A percentile compares a stretch with the other conserved stretches of the same genome.
These are phyloP conservation scores for Premnoplex brunnescens DNA, from an alignment of 2,797 vertebrate genomes.

Conservation along the genomic window DNA sequence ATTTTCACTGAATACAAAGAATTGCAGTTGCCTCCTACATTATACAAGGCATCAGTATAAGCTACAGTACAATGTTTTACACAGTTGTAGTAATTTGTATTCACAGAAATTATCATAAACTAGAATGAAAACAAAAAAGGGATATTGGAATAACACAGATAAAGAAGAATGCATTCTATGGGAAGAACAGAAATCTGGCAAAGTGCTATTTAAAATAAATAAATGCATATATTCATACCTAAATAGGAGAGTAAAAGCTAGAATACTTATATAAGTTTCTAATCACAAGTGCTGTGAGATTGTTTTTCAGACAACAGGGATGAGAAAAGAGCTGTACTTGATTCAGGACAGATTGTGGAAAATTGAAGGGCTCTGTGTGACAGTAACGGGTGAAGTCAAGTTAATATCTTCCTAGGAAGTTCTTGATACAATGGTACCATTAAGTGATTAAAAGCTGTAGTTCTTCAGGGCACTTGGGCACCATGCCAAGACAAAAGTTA, in stretches of 20 bases:
- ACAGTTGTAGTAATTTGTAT: background rate
- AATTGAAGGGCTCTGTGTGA: background rate
- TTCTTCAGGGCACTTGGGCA: background rate
- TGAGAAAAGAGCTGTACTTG: background rate
- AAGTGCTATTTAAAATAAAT: background rate
- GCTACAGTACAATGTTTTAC: background rate
- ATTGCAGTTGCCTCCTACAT: background rate
- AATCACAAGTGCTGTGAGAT: background rate
- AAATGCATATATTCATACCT: background rate
- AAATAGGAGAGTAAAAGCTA: background rate
- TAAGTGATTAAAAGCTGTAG: background rate
- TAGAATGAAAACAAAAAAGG: background rate
- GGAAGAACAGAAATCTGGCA: background rate
- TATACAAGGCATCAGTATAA: background rate
- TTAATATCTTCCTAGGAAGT: background rate
- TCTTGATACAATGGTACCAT: background rate
- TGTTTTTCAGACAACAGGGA: background rate
- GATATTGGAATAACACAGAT: background rate
- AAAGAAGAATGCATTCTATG: background rate
- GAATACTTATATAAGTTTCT: background rate
- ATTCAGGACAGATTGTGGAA: background rate
- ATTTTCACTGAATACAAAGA: background rate
- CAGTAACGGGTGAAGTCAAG: background rate
- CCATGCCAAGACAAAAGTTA: background rate
- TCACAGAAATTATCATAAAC: background rate